Base-by-base conservation (phyloP, 2,113 vertebrate species). In the Leucoraja erinaceus region DNA sequence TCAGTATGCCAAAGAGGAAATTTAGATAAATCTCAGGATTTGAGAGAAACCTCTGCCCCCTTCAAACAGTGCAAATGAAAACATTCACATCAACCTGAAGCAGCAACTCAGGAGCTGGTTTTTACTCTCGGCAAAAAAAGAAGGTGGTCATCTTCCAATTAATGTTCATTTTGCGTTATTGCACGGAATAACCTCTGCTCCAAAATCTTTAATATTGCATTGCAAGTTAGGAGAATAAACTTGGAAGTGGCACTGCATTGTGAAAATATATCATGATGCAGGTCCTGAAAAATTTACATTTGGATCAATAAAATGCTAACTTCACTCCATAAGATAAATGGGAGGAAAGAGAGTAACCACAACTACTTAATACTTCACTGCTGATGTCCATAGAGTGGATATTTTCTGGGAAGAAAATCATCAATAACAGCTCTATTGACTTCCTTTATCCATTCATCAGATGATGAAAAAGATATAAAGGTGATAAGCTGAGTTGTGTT, bases 401-500 rank as follows among this genome's bases (percentile, higher is more conserved):
- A 38, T 47, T 91, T 38, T 90, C 61, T 33, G 22, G 66, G 61
- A 88, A 70, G 22, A 72, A 72, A 72, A 31, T 11, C 12, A 66
- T 88, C 12, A 66, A 31, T 88, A 88, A 66, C n/a, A 25, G 59
- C 20, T 22, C 47, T 59, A 59, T 84, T 59, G 54, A 31, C 28
- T 66, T 59, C 84, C 47, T 88, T 88, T 16, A 88, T 1, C 59
- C 59, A 66, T 88, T 66, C n/a, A 88, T 88, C 61, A 31, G 28
- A n/a, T 5, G 56, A 88, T 88, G 84, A 90, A 47, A 47, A 70
- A 47, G 88, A 33, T 70, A 47, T 25, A 70, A 90, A 70, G 88
- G 33, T 38, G 66, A n/a, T 38, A 70, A 91, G 9, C 9, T 9
- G 93, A 94, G 31, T 9, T 93, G 22, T 78, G 10, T 83, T 94